These are phyloP conservation scores for Drosophila nr. perissopoda DNA, from an alignment of 2,888 invertebrate species.

Conservation along the genomic window DNA sequence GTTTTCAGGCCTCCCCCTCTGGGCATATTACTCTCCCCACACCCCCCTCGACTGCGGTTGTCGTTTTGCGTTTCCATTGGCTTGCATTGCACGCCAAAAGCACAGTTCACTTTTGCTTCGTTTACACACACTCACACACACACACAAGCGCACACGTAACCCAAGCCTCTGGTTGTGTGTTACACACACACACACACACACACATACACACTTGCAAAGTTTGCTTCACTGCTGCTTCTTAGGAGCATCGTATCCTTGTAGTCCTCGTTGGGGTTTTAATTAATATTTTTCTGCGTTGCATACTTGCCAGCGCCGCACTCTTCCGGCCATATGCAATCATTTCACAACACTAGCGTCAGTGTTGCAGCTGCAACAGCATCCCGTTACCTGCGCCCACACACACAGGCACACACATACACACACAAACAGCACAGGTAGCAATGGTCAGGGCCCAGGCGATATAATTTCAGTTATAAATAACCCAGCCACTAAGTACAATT, in stretches of 20 bases:
- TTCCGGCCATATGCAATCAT: slow-evolving; percentile 40
- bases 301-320: slow-evolving; percentile 25
- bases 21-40: not conserved
- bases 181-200: slow-evolving; percentile 5
- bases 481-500: slow-evolving; percentile 17
- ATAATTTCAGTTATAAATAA: slow-evolving; percentile 34
- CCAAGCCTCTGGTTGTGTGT: not conserved
- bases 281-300: slow-evolving; percentile 70
- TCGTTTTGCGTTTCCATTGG: slow-evolving; percentile 43
- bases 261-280: slow-evolving; percentile 60
- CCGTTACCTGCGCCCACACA: slow-evolving; percentile 17
- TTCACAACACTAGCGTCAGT: slow-evolving; percentile 46
- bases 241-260: slow-evolving; percentile 8
- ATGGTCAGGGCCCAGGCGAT: slow-evolving; percentile 3
- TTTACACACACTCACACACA: not conserved
- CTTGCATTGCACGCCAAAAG: slow-evolving; percentile 33
- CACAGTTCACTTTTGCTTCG: slow-evolving; percentile 4
- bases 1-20: not conserved
- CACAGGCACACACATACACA: slow-evolving; percentile 2
- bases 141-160: not conserved
- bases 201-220: slow-evolving; percentile 1
- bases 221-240: slow-evolving; percentile 3
- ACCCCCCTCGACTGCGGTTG: slow-evolving; percentile 17
- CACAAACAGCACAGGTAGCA: not conserved
- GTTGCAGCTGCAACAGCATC: slow-evolving; percentile 33